Evolutionary conservation across 1,140 invertebrate genomes (phyloP), one percentile per base, ranked within the genome.

Genomic region (Heliothis virescens): DNA sequence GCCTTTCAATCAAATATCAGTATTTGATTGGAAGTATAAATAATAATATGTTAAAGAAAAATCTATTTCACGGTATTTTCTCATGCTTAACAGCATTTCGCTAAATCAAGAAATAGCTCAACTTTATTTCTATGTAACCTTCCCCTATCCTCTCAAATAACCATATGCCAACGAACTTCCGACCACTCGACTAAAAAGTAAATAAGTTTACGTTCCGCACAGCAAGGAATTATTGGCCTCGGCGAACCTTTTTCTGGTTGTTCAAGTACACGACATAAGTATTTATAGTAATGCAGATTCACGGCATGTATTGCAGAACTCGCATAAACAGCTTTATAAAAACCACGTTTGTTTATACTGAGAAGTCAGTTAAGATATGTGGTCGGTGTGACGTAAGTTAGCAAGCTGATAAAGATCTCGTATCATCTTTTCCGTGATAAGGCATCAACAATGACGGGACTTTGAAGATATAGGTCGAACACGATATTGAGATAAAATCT

Each of bases 201-300:
- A 29, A 60, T 53, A 53, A 71, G 12, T 29, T 55, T 55, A 29
- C 29, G 3, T 11, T 26, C 11, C 21, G 18, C 16, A 55, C 16
- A 57, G 55, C 15, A 72, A 57, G 71, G 53, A 55, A 69, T 52
- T 21, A 52, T 59, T 50, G 53, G 13, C 71, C 71, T 73, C 34
- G 53, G 3, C 29, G 34, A 73, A 16, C 53, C 55, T 73, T 57
- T 73, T 73, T 73, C 29, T 52, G 50, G 60, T n/a, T 15, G 50
- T 47, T 62, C 50, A 55, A 55, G 69, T 62, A 65, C 62, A 65
- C 16, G 41, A 18, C 29, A 48, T 48, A 59, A n/a, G 59, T 75
- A 65, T 79, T 79, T 82, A 79, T 76, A 72, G 81, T 79, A 82
- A 79, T 82, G 53, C 59, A 63, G 21, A 63, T 63, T 74, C 53